Evolutionary conservation across 2,797 vertebrate genomes (phyloP).

Genomic region (Xiphophorus birchmanni): DNA sequence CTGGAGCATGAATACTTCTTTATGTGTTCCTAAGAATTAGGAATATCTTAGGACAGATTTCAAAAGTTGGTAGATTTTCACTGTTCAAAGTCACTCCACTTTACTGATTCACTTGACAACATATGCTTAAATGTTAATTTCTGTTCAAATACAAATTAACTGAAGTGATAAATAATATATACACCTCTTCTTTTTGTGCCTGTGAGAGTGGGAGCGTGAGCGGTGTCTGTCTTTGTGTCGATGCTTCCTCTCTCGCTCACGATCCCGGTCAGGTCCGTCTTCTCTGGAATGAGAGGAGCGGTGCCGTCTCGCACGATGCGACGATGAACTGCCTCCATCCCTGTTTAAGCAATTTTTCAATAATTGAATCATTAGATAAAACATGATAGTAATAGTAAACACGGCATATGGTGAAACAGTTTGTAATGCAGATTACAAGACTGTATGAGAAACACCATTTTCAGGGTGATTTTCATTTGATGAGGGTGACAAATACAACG

Average conservation of each 20-base stretch:
- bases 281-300: constrained; percentile 79
- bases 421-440: background rate
- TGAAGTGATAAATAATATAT: background rate
- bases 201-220: constrained; percentile 84
- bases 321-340: constrained; percentile 82
- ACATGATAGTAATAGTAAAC: background rate
- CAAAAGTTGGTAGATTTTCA: background rate
- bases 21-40: background rate
- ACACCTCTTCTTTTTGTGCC: constrained; percentile 83
- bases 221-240: constrained; percentile 84
- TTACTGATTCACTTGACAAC: background rate
- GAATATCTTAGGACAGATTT: background rate
- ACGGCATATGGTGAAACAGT: background rate
- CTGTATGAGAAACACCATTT: background rate
- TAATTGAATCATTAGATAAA: background rate
- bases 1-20: background rate
- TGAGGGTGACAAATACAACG: background rate
- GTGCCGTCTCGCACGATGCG: constrained; percentile 81
- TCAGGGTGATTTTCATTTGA: background rate
- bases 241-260: constrained; percentile 80
- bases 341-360: constrained; percentile 45
- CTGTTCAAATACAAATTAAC: background rate
- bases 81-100: background rate
- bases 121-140: background rate
- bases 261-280: constrained; percentile 73